These are phyloP conservation scores for Podiceps cristatus DNA, from an alignment of 2,113 vertebrate genomes.

Conservation along the genomic window DNA sequence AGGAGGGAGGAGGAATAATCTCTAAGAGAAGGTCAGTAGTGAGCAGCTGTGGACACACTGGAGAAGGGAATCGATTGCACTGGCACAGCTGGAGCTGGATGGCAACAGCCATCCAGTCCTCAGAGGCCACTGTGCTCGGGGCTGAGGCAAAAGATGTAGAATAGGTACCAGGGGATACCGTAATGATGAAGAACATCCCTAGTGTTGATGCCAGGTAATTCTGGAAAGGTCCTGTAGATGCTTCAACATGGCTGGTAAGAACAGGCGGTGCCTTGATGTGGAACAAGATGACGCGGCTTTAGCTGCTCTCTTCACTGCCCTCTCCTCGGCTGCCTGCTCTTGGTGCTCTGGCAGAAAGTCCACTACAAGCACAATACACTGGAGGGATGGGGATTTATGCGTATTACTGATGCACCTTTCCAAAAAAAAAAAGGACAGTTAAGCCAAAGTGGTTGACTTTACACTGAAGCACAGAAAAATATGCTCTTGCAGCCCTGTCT, in stretches of 20 bases:
- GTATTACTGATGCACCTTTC: background rate
- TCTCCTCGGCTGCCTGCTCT: background rate
- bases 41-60: background rate
- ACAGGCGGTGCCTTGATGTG: rapidly evolving
- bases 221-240: background rate
- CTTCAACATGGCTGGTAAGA: background rate
- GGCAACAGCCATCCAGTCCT: background rate
- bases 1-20: background rate
- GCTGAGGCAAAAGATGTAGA: background rate
- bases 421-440: background rate
- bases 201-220: background rate
- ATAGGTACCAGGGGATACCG: background rate
- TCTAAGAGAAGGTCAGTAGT: background rate
- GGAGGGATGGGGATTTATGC: background rate
- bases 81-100: background rate
- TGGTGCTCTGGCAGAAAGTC: background rate
- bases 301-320: background rate
- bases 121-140: background rate
- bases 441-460: background rate
- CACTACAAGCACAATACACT: background rate
- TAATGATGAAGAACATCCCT: background rate
- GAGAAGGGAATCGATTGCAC: background rate
- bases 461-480: background rate
- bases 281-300: rapidly evolving
- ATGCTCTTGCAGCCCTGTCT: background rate